Evolutionary conservation across 2,113 vertebrate genomes (phyloP), one percentile per base, ranked within the genome.

Genomic region (Peucedramus taeniatus): DNA sequence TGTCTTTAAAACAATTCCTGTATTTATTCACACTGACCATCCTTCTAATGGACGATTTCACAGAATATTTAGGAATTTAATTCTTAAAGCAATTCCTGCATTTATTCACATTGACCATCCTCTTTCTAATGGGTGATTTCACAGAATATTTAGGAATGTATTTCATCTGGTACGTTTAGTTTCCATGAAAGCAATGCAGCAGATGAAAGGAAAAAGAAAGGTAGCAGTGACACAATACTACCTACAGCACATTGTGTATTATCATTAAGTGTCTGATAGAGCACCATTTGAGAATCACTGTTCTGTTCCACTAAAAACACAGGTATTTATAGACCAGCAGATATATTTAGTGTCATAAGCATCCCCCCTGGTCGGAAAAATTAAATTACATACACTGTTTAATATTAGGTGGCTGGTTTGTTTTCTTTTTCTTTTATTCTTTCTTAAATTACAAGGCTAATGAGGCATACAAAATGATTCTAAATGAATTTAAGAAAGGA

Each of bases 401-500:
- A 93, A 94, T 84, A 96, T 76, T 82, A 96, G 90, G 93, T 94
- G 93, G 92, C 90, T 90, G 42, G 83, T 93, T 94, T 88, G 78
- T 89, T 95, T 96, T 86, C 75, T 94, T 93, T 92, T 90, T 90
- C 78, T 95, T 93, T 92, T 93, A 71, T 96, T 94, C 91, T 95
- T 94, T 90, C 76, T 84, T 94, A 96, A 97, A 97, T 97, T 96
- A 95, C 68, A 70, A 93, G 85, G 75, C 87, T 95, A 96, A 97
- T 84, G 92, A 96, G 93, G 92, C 75, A 96, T 74, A 95, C 44
- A 91, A 93, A 97, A 95, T 92, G 42, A 84, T 94, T 96, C 82
- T 96, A 97, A 96, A 96, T 77, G 16, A 95, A 94, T 95, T 97
- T 97, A 96, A 79, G 91, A 94, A 95, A 96, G 95, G 87, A 95